A percentile compares a stretch with the other conserved stretches of the same genome.
Evolutionary conservation across 2,113 vertebrate genomes (phyloP).

Genomic region (Pan paniscus): DNA sequence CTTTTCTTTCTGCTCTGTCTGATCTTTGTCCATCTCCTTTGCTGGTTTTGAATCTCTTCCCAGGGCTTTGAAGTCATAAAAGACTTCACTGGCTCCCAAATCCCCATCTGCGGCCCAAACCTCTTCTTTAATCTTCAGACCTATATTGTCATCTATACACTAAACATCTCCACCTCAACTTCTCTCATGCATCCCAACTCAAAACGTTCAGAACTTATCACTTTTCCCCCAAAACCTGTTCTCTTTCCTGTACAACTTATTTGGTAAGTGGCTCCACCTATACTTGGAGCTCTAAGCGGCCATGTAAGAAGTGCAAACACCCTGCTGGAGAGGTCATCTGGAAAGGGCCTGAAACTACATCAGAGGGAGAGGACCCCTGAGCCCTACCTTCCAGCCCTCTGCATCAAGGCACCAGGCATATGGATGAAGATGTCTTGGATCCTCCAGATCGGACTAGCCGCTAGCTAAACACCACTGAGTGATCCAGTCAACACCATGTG

Average conservation of each 20-base stretch:
- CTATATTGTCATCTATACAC: background rate
- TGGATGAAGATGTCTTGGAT: background rate
- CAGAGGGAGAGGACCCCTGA: background rate
- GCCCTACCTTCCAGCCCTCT: background rate
- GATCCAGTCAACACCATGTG: background rate
- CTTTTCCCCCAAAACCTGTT: background rate
- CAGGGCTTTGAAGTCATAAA: background rate
- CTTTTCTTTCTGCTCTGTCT: background rate
- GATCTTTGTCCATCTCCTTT: background rate
- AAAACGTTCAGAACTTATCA: background rate
- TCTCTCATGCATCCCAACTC: background rate
- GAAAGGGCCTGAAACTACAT: background rate
- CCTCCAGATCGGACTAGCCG: background rate
- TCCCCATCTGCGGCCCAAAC: background rate
- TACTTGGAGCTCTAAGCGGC: background rate
- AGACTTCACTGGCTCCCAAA: background rate
- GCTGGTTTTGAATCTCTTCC: background rate
- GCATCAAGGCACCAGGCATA: background rate
- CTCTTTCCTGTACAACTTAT: background rate
- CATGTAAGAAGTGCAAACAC: background rate
- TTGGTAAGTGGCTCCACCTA: background rate
- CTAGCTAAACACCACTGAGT: background rate
- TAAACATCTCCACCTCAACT: background rate
- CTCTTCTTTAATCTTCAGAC: background rate
- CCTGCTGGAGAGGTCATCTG: background rate